Conservation (phyloP, 2,888 invertebrate species). For the Ryuthela nishihirai region DNA sequence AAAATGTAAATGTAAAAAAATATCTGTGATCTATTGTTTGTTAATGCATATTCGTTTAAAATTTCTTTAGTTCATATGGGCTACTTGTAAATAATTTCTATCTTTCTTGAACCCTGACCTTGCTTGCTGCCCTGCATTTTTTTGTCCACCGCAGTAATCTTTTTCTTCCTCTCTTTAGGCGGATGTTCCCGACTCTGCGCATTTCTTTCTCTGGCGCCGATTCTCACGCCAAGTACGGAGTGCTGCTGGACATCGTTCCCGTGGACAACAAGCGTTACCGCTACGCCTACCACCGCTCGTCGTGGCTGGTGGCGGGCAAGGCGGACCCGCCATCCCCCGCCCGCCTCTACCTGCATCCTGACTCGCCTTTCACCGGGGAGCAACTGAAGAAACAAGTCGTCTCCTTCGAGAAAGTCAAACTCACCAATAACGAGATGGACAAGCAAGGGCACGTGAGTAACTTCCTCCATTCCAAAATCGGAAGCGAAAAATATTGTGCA, state of each 20-base stretch:
- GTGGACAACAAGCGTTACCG: conserved; percentile 91
- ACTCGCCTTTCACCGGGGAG: conserved; percentile 92
- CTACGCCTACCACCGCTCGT: conserved; percentile 97
- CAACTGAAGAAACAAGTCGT: conserved; percentile 94
- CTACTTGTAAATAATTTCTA: no score
- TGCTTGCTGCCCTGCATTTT: no score
- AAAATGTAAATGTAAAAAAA: no score
- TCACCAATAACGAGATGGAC: conserved; percentile 97
- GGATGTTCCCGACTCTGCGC: conserved; percentile 97
- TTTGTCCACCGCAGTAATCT: no score
- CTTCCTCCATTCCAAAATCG: no score
- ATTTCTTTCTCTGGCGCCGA: conserved; percentile 73
- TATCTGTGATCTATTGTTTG: no score
- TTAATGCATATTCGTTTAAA: no score
- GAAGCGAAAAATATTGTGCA: no score
- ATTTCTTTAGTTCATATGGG: no score
- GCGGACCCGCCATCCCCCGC: conserved; percentile 95
- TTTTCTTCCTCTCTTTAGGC: conserved; percentile 58
- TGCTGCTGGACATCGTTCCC: conserved; percentile 93
- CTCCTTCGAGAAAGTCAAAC: conserved; percentile 96
- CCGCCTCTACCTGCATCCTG: conserved; percentile 91
- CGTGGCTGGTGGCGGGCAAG: conserved; percentile 97
- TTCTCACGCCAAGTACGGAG: conserved; percentile 63
- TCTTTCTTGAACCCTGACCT: no score
- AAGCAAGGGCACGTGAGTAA: conserved; percentile 84